A percentile compares a stretch with the other conserved stretches of the same genome.
Evolutionary conservation across 64 coral and sea anemone genomes (phyloP).

Genomic region (Actinia equina): DNA sequence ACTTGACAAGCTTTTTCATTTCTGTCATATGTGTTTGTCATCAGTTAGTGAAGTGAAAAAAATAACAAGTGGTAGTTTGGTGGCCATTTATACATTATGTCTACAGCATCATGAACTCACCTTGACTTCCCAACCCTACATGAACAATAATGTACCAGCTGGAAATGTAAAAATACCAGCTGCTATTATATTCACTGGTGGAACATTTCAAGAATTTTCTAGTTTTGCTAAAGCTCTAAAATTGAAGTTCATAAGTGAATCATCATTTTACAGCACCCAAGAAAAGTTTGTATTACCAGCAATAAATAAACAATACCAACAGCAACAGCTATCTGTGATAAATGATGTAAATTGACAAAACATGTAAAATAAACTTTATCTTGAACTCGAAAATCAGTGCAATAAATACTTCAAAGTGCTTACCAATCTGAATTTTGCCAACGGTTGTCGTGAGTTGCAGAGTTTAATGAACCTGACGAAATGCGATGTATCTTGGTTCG

Average conservation of each 20-base stretch:
- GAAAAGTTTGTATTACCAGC: background rate
- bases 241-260: slow-evolving; percentile 27
- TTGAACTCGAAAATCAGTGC: too few relatives aligned
- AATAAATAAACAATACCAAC: slow-evolving; percentile 10
- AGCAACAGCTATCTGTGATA: slow-evolving; percentile 19
- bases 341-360: slow-evolving; percentile 37
- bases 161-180: slow-evolving; percentile 29
- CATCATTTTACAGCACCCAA: slow-evolving; percentile 23
- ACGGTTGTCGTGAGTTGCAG: too few relatives aligned
- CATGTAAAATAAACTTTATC: too few relatives aligned
- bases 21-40: slow-evolving; percentile 47
- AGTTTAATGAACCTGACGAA: too few relatives aligned
- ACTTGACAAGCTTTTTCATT: slow-evolving; percentile 40
- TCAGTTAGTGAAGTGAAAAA: background rate
- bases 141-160: background rate
- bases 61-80: slow-evolving; percentile 35
- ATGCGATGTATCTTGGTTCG: too few relatives aligned
- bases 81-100: slow-evolving; percentile 28
- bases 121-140: slow-evolving; percentile 41
- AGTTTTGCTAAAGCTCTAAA: slow-evolving; percentile 11
- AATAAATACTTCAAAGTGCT: too few relatives aligned
- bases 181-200: slow-evolving; percentile 23
- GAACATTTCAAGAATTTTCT: slow-evolving; percentile 32
- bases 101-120: slow-evolving; percentile 26
- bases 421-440: too few relatives aligned